Base-by-base conservation (phyloP, 2,113 vertebrate species). In the Planiliza haematocheilus region DNA sequence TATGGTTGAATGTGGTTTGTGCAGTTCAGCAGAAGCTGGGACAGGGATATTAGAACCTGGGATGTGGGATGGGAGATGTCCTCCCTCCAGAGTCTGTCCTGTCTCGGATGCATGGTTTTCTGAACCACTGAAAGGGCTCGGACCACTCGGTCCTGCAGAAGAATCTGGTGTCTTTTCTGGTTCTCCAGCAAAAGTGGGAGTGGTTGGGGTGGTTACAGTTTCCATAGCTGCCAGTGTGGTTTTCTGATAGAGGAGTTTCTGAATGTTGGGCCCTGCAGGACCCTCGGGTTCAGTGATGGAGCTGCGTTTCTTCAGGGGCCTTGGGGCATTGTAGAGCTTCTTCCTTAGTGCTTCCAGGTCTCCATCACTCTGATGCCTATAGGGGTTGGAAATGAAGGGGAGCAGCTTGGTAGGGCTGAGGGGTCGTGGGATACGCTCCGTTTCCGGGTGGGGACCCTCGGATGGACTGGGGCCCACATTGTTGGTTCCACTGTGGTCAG, bases 201-300 rank as follows among this genome's bases (percentile, higher is more conserved):
- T 93, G 0, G 89, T 90, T 0, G 96, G 95, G 16, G 91, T 90
- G 0, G 89, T 82, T 60, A 95, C 91, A 21, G 93, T 95, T 90
- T 99, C 97, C 97, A 99, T 99, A 12, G 97, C 97, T 34, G 96
- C 96, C 42, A 99, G 88, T 1, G 97, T 98, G 82, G 98, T 97
- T 83, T 98, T 96, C 94, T 99, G 97, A 81, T 99, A 99, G 20
- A 99, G 74, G 1, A 99, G 95, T 82, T 98, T 99, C 93, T 99
- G 97, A 56, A 99, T 97, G 82, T 99, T 99, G 16, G 98, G 98
- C 37, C 98, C 98, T 0, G 94, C 95, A 0, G 98, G 97, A 4
- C 98, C 97, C 83, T 99, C 98, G 0, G 98, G 97, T 82, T 99
- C 98, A 0, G 98, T 99, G 68, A 99, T 99, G 6, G 98, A 99